Conservation (phyloP, 2,113 vertebrate genomes). For the Semnornis frantzii region DNA sequence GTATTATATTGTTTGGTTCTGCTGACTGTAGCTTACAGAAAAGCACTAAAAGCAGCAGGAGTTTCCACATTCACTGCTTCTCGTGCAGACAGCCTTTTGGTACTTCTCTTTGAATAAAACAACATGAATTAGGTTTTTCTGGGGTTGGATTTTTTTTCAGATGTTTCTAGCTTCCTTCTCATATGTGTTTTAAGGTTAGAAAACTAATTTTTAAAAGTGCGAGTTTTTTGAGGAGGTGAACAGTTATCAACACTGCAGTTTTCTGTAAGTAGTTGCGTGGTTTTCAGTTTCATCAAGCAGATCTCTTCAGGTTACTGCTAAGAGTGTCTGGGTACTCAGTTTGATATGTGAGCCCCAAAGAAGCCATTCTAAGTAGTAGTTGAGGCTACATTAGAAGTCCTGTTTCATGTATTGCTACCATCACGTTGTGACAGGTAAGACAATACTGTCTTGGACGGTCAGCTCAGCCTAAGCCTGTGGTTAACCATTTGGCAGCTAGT, state of each 20-base stretch:
- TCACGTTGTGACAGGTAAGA: neutral
- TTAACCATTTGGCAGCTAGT: neutral
- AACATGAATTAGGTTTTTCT: neutral
- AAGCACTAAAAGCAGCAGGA: conserved; percentile 37
- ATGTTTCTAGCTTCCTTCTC: neutral
- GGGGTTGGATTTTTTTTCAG: neutral
- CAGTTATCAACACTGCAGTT: neutral
- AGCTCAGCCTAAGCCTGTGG: neutral
- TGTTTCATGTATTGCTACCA: neutral
- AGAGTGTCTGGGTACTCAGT: neutral
- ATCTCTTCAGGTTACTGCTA: neutral
- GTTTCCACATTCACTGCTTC: neutral
- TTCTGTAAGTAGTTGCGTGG: neutral
- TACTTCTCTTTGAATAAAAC: neutral
- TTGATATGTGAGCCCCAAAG: neutral
- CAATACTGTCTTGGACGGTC: neutral
- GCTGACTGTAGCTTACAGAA: conserved; percentile 1
- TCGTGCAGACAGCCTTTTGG: neutral
- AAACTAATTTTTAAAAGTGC: neutral
- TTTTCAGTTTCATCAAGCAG: neutral
- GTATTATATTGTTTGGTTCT: neutral
- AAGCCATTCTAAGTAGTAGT: fast-evolving
- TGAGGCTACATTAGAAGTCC: neutral
- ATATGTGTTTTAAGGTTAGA: neutral
- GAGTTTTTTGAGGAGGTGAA: neutral